Conservation (phyloP, 92 coral and sea anemone genomes). For the Umimayanthus kanabou region DNA sequence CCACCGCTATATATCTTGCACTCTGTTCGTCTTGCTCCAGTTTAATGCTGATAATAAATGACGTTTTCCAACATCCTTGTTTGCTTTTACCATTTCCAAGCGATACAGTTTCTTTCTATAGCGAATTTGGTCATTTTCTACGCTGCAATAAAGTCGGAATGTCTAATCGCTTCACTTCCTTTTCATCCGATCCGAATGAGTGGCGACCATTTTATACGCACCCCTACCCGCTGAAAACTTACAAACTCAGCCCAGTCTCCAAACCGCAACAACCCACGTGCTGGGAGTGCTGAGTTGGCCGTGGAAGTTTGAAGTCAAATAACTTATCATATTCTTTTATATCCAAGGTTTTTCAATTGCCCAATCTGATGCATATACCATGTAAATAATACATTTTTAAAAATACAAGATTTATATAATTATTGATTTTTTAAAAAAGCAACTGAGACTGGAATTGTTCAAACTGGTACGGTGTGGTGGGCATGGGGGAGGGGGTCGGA, state of each 20-base stretch:
- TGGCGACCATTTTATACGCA: slow-evolving; percentile 2
- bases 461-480: too few species aligned
- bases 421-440: too few species aligned
- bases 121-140: slow-evolving; percentile 4
- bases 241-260: neutral
- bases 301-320: too few species aligned
- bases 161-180: slow-evolving; percentile 40
- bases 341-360: too few species aligned
- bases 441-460: too few species aligned
- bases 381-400: too few species aligned
- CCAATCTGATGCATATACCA: too few species aligned
- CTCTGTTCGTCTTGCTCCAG: slow-evolving; percentile 16
- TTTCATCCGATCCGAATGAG: slow-evolving; percentile 30
- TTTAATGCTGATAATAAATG: neutral
- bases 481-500: too few species aligned
- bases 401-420: too few species aligned
- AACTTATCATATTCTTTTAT: too few species aligned
- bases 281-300: too few species aligned
- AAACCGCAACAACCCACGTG: too few species aligned
- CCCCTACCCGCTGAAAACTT: slow-evolving; percentile 14
- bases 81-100: neutral
- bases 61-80: neutral
- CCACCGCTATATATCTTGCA: slow-evolving; percentile 12
- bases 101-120: slow-evolving; percentile 6
- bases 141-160: slow-evolving; percentile 12